Conservation (phyloP, 1,140 invertebrate species). For the Hydropsyche tenuis region DNA sequence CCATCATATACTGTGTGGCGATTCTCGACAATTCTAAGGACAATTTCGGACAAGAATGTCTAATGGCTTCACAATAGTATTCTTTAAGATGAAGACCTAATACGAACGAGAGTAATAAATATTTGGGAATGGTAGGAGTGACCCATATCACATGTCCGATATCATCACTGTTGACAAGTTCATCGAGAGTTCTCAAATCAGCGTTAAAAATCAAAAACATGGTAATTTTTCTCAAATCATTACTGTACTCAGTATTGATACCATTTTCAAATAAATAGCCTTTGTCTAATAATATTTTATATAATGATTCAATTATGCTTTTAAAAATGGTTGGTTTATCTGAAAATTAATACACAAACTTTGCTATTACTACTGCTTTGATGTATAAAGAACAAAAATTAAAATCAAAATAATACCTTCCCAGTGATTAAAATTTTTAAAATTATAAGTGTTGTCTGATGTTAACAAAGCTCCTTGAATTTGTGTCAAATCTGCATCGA, state of each 20-base stretch:
- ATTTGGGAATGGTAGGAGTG: constrained; percentile 42
- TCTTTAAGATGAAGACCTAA: constrained; percentile 38
- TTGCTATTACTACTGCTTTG: too few species aligned
- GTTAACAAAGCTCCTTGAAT: constrained; percentile 44
- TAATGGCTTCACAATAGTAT: constrained; percentile 44
- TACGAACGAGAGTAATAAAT: constrained; percentile 37
- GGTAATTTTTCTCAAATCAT: constrained; percentile 35
- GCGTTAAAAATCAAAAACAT: constrained; percentile 46
- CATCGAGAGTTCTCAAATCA: constrained; percentile 38
- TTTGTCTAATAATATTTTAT: constrained; percentile 36
- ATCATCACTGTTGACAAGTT: constrained; percentile 42
- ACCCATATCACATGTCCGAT: constrained; percentile 45
- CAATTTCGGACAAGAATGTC: constrained; percentile 29
- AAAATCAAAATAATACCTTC: constrained; percentile 30
- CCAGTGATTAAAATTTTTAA: constrained; percentile 29
- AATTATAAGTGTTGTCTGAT: constrained; percentile 35
- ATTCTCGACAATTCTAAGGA: constrained; percentile 38
- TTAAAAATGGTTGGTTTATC: constrained; percentile 43
- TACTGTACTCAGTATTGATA: background rate
- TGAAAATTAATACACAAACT: constrained; percentile 39
- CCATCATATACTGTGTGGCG: constrained; percentile 38
- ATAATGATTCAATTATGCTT: constrained; percentile 30
- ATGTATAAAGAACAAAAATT: too few species aligned
- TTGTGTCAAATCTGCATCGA: constrained; percentile 41
- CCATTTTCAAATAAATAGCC: constrained; percentile 27